Evolutionary conservation across 2,888 invertebrate genomes (phyloP).

Genomic region (Clitarchus hookeri): DNA sequence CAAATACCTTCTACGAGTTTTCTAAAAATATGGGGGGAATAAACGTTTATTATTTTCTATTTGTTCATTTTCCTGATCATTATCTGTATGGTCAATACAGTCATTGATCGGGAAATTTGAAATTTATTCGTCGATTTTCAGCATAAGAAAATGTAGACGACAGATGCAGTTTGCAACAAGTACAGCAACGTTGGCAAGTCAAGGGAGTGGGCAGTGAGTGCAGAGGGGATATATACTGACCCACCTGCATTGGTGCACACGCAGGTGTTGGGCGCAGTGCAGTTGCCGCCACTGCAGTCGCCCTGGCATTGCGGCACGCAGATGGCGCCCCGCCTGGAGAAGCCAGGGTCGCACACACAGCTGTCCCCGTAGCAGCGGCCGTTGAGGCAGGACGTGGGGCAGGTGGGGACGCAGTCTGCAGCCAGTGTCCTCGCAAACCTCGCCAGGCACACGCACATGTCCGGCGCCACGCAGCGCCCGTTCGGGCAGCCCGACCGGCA

Average conservation of each 20-base stretch:
- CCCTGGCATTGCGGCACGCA: conserved; percentile 46
- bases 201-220: too few species aligned
- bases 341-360: not conserved
- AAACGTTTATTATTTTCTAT: too few species aligned
- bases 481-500: conserved; percentile 72
- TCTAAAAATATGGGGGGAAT: too few species aligned
- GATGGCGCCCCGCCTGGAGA: not conserved
- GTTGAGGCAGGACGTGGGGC: not conserved
- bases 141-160: too few species aligned
- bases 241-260: not conserved
- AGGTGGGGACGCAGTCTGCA: not conserved
- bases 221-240: too few species aligned
- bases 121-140: too few species aligned
- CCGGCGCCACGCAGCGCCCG: conserved; percentile 64
- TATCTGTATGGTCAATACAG: too few species aligned
- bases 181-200: too few species aligned
- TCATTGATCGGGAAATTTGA: too few species aligned
- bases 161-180: too few species aligned
- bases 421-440: conserved; percentile 56
- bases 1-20: too few species aligned
- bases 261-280: conserved; percentile 51
- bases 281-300: conserved; percentile 58
- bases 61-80: too few species aligned
- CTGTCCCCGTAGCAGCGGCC: not conserved
- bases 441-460: conserved; percentile 66